Conservation (phyloP, 2,888 invertebrate species). For the Morinoia aosen region DNA sequence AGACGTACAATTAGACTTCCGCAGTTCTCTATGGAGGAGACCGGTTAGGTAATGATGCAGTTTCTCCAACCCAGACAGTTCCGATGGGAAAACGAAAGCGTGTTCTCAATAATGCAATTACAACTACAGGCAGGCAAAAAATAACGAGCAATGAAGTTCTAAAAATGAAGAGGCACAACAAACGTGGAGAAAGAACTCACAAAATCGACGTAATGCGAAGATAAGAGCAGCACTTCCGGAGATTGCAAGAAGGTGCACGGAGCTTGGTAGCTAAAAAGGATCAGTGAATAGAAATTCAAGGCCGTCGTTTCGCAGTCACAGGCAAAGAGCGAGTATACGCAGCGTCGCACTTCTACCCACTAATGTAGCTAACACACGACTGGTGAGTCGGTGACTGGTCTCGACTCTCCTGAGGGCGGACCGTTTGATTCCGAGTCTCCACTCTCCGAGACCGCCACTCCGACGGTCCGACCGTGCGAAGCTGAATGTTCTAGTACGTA, state of each 20-base stretch:
- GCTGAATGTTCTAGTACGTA: no score
- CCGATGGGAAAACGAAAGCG: not conserved
- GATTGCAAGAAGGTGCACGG: conserved; percentile 8
- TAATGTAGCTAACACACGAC: not conserved
- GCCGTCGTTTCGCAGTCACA: conserved; percentile 33
- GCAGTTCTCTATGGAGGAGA: not conserved
- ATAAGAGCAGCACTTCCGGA: conserved; percentile 32
- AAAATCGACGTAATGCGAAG: not conserved
- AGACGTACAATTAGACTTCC: not conserved
- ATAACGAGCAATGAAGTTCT: not conserved
- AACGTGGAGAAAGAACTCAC: not conserved
- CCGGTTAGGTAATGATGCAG: not conserved
- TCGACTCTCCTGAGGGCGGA: not conserved
- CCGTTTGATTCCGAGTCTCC: no score
- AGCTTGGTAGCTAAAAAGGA: conserved; percentile 32
- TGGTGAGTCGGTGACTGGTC: not conserved
- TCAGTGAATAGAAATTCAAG: conserved; percentile 37
- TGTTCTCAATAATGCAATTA: not conserved
- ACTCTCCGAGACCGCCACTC: no score
- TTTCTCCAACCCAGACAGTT: not conserved
- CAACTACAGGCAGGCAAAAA: no score
- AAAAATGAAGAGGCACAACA: not conserved
- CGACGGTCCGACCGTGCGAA: no score
- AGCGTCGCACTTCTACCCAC: not conserved
- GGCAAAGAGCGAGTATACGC: not conserved